Percentiles rank a stretch among this genome's conserved stretches.
phyloP scores from a whole-genome alignment of 1,140 invertebrate genomes.

The Drosophila lacertosa region DNA sequence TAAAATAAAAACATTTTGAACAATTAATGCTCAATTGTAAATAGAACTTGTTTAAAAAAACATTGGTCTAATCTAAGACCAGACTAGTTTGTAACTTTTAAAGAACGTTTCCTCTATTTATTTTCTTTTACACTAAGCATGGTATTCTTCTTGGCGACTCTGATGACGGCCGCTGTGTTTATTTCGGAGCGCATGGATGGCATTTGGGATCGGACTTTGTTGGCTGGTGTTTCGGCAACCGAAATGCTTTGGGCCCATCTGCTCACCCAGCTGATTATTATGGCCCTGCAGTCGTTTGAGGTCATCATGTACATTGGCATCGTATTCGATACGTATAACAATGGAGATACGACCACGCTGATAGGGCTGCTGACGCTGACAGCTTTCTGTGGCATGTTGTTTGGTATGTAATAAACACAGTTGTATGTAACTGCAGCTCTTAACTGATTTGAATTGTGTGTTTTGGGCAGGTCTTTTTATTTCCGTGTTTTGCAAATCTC shows the following conservation, averaged over 20 bases:
- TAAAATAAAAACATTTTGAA: no score
- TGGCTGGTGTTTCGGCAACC: slow-evolving; percentile 88
- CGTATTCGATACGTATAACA: slow-evolving; percentile 86
- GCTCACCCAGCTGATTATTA: slow-evolving; percentile 89
- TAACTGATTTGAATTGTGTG: background rate
- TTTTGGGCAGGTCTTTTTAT: slow-evolving; percentile 87
- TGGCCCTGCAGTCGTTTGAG: slow-evolving; percentile 88
- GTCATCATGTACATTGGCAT: slow-evolving; percentile 87
- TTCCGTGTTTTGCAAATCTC: slow-evolving; percentile 90
- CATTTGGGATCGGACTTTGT: slow-evolving; percentile 85
- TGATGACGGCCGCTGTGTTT: slow-evolving; percentile 91
- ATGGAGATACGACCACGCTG: slow-evolving; percentile 86
- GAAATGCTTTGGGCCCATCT: slow-evolving; percentile 91
- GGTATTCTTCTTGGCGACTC: slow-evolving; percentile 91
- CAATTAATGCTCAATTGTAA: no score
- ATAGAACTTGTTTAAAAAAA: no score
- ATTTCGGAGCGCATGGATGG: slow-evolving; percentile 93
- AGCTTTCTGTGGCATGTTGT: slow-evolving; percentile 89
- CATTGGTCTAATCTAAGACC: no score
- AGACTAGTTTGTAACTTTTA: background rate
- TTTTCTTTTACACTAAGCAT: slow-evolving; percentile 85
- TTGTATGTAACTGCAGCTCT: background rate
- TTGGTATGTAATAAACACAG: slow-evolving; percentile 85
- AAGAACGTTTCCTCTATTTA: background rate
- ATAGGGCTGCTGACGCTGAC: slow-evolving; percentile 86